phyloP scores from a whole-genome alignment of 2,797 vertebrate genomes.

The Pangasius krempfi region DNA sequence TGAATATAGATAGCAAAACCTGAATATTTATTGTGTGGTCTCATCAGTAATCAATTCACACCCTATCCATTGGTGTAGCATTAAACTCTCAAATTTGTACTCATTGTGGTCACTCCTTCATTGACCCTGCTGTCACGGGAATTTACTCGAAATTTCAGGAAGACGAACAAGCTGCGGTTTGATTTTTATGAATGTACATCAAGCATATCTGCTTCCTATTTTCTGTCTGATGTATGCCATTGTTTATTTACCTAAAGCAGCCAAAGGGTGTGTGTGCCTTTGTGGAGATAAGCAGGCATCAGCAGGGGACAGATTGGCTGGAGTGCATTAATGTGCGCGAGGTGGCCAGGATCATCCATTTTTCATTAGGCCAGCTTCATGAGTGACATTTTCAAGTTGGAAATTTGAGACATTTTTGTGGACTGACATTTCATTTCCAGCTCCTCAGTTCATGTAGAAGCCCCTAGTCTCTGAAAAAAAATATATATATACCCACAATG shows the following conservation, averaged over 20 bases:
- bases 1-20: conserved; percentile 11
- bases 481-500: conserved; percentile 68
- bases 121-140: conserved; percentile 33
- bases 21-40: conserved; percentile 23
- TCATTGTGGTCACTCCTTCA: conserved; percentile 16
- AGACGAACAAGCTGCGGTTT: conserved; percentile 73
- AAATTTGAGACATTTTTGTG: conserved; percentile 68
- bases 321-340: conserved; percentile 74
- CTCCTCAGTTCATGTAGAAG: conserved; percentile 65
- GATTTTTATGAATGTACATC: conserved; percentile 72
- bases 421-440: conserved; percentile 70
- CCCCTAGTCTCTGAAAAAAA: conserved; percentile 52
- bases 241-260: conserved; percentile 75
- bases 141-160: conserved; percentile 69
- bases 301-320: conserved; percentile 72
- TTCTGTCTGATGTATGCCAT: conserved; percentile 64
- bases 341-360: conserved; percentile 76
- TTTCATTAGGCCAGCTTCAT: conserved; percentile 78
- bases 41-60: conserved; percentile 30
- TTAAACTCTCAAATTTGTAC: conserved; percentile 37
- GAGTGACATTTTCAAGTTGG: conserved; percentile 76
- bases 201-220: conserved; percentile 68
- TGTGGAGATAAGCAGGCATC: conserved; percentile 77
- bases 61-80: conserved; percentile 23
- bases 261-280: conserved; percentile 71